A percentile compares a stretch with the other conserved stretches of the same genome.
Conservation (phyloP, 2,797 vertebrate genomes). For the Helostoma temminkii region DNA sequence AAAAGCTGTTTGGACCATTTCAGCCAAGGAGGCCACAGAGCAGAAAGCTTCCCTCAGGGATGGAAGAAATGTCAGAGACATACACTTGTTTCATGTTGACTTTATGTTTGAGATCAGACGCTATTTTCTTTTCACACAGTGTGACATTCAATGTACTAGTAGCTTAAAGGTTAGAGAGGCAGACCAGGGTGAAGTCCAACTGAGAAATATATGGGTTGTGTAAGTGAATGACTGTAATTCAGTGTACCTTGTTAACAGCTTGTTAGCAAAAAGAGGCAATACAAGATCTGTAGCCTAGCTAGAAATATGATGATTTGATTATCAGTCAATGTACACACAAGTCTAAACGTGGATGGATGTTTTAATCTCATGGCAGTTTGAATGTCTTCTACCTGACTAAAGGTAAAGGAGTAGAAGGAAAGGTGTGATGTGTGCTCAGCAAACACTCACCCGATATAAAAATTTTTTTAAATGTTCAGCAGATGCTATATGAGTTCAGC, state of each 20-base stretch:
- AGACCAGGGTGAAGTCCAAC: background rate
- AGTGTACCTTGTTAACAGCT: background rate
- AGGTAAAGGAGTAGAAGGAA: background rate
- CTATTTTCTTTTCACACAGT: constrained; percentile 16
- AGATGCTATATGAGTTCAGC: constrained; percentile 44
- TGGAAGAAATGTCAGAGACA: constrained; percentile 35
- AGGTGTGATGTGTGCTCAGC: constrained; percentile 41
- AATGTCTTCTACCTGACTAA: background rate
- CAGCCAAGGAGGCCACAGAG: constrained; percentile 16
- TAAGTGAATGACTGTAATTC: background rate
- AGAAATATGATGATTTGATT: too few species aligned
- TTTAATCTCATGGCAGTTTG: background rate
- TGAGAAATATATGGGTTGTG: background rate
- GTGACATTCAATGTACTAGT: constrained; percentile 5
- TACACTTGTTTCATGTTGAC: constrained; percentile 33
- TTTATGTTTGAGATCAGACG: constrained; percentile 34
- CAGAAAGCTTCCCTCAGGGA: constrained; percentile 38
- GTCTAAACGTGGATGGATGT: background rate
- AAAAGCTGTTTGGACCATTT: constrained; percentile 29
- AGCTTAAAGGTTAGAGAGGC: constrained; percentile 32
- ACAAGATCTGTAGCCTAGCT: background rate
- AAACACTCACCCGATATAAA: constrained; percentile 34
- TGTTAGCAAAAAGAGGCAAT: background rate
- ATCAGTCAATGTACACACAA: too few species aligned
- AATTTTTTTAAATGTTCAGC: too few species aligned